phyloP scores from a whole-genome alignment of 2,888 invertebrate species.

The Dasysyrphus albostriatus region DNA sequence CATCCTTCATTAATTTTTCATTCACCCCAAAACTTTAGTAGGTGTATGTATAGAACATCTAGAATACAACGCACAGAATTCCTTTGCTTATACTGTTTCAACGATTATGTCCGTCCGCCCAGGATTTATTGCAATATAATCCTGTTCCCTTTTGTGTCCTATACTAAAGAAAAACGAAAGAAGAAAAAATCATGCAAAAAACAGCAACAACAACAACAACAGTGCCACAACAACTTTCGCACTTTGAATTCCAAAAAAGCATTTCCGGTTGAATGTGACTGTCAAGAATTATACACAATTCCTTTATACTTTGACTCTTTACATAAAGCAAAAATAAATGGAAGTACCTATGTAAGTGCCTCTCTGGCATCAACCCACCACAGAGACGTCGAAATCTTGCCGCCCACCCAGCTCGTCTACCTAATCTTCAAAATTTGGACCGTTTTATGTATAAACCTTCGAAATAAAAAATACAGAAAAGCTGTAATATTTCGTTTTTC shows the following conservation, averaged over 20 bases:
- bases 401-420: neutral
- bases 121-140: constrained; percentile 49
- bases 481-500: neutral
- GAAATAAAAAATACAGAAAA: constrained; percentile 18
- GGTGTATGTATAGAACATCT: neutral
- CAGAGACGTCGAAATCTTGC: neutral
- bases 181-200: neutral
- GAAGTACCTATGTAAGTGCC: constrained; percentile 4
- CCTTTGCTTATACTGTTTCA: constrained; percentile 10
- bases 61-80: constrained; percentile 9
- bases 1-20: constrained; percentile 51
- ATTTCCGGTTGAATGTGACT: constrained; percentile 71
- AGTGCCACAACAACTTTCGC: constrained; percentile 59
- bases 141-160: neutral
- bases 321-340: constrained; percentile 60
- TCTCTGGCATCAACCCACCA: neutral
- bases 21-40: constrained; percentile 14
- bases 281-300: constrained; percentile 59
- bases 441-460: constrained; percentile 2
- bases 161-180: neutral
- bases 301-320: constrained; percentile 52
- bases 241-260: constrained; percentile 71
- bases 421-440: constrained; percentile 23
- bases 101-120: constrained; percentile 27
- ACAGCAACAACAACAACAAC: neutral